These are phyloP conservation scores for Acyrthosiphon pisum DNA, from an alignment of 1,140 invertebrate species.

Conservation along the genomic window DNA sequence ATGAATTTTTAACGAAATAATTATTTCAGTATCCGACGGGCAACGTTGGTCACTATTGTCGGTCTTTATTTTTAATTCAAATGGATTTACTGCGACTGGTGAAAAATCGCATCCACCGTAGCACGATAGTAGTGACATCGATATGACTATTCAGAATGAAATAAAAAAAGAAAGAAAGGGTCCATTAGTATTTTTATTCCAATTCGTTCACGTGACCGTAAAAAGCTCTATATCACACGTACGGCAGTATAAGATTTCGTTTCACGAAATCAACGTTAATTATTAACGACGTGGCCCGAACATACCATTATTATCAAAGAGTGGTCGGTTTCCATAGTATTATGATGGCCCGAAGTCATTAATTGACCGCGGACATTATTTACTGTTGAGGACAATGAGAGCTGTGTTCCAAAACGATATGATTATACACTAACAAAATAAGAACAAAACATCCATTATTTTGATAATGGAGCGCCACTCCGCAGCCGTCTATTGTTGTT, in stretches of 20 bases:
- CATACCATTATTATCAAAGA: background rate
- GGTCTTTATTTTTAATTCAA: background rate
- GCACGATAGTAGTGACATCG: background rate
- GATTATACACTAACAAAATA: background rate
- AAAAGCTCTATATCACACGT: background rate
- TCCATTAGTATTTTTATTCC: background rate
- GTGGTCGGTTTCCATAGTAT: background rate
- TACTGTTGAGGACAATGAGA: background rate
- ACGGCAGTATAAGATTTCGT: background rate
- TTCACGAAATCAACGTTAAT: background rate
- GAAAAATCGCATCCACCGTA: background rate
- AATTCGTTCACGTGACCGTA: background rate
- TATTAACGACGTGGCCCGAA: too few relatives aligned
- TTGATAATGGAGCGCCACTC: background rate
- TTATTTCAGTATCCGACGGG: too few relatives aligned
- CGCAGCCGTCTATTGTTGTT: background rate
- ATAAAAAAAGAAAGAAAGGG: background rate
- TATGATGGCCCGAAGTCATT: background rate
- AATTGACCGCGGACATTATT: background rate
- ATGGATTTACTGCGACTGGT: background rate
- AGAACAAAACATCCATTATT: conserved; percentile 23
- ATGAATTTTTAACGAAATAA: background rate
- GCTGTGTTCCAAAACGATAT: background rate
- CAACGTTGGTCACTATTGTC: background rate
- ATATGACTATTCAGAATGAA: background rate